Evolutionary conservation across 2,113 vertebrate species (phyloP).

Genomic region (Oceanodroma tethys): DNA sequence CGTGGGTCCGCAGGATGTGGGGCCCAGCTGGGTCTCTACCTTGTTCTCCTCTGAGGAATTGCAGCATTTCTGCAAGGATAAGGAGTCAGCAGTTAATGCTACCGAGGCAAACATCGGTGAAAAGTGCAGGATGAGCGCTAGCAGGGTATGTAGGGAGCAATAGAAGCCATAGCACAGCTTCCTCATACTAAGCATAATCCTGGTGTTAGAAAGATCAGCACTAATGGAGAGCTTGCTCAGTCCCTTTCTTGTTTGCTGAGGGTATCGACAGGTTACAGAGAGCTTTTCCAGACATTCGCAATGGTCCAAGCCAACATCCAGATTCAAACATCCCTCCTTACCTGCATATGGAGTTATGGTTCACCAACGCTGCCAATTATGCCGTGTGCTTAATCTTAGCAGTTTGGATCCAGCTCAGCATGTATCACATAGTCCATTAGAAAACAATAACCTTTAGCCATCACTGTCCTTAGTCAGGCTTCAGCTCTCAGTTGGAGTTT

Average conservation of each 20-base stretch:
- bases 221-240: neutral
- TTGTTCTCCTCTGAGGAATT: neutral
- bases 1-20: neutral
- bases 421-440: neutral
- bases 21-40: neutral
- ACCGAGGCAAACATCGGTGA: neutral
- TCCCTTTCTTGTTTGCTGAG: neutral
- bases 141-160: neutral
- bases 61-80: neutral
- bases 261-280: neutral
- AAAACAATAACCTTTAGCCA: neutral
- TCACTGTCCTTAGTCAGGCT: neutral
- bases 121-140: neutral
- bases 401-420: neutral
- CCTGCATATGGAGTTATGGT: neutral
- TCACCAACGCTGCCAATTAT: neutral
- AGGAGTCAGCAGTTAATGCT: neutral
- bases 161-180: neutral
- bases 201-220: neutral
- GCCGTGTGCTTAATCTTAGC: neutral
- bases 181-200: neutral
- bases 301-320: neutral
- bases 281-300: neutral
- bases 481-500: neutral
- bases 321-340: neutral